phyloP scores from a whole-genome alignment of 2,113 vertebrate genomes.

The Phainopepla nitens region DNA sequence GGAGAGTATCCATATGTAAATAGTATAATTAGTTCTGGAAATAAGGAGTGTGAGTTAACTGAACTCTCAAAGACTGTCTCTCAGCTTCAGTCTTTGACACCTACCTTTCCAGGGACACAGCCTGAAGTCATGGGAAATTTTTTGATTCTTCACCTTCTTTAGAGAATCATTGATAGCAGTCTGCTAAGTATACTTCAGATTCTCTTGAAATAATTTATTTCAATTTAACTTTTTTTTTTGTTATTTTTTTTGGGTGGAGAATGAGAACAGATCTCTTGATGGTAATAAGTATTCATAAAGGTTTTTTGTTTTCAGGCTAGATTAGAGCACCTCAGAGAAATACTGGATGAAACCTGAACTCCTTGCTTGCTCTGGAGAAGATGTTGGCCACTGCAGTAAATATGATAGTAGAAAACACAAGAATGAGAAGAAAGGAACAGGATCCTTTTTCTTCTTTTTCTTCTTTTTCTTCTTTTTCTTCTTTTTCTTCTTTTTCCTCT shows the following conservation, averaged over 20 bases:
- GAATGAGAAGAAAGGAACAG: background rate
- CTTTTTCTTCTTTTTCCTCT: background rate
- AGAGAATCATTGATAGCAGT: background rate
- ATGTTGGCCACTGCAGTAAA: background rate
- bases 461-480: background rate
- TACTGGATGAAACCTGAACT: background rate
- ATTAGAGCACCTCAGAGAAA: background rate
- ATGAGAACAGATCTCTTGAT: background rate
- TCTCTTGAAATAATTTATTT: background rate
- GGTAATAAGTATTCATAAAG: background rate
- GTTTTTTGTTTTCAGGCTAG: background rate
- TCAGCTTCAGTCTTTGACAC: background rate
- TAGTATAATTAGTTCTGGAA: background rate
- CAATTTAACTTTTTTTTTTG: background rate
- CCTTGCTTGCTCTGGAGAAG: background rate
- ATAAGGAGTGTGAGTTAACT: background rate
- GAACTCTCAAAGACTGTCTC: background rate
- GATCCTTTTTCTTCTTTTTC: background rate
- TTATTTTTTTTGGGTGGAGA: background rate
- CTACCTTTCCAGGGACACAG: conserved; percentile 26
- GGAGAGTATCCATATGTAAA: conserved; percentile 4
- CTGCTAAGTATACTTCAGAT: background rate
- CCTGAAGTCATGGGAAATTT: background rate
- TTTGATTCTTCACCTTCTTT: background rate
- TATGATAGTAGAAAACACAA: background rate